These are phyloP conservation scores for Zosterops pallidus DNA, from an alignment of 2,113 vertebrate genomes.

Conservation along the genomic window DNA sequence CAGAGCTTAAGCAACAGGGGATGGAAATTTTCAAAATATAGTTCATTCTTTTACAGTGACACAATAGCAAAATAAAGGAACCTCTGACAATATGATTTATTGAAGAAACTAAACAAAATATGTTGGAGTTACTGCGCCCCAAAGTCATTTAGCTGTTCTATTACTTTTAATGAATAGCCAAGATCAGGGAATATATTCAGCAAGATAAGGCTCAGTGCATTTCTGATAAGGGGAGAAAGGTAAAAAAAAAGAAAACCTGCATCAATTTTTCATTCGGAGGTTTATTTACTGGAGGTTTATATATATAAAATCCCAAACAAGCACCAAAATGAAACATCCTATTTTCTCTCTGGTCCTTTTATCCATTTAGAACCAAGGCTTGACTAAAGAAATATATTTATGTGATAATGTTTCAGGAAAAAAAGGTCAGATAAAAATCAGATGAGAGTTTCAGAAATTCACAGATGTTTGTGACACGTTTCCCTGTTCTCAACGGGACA, in stretches of 20 bases:
- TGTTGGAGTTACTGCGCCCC: slow-evolving; percentile 48
- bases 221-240: slow-evolving; percentile 61
- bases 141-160: slow-evolving; percentile 75
- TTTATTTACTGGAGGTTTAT: neutral
- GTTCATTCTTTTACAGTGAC: slow-evolving; percentile 62
- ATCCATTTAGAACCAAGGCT: neutral
- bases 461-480: neutral
- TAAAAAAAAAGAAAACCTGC: slow-evolving; percentile 54
- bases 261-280: slow-evolving; percentile 58
- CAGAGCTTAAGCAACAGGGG: slow-evolving; percentile 37
- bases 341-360: neutral
- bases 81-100: slow-evolving; percentile 73
- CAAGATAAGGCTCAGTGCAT: slow-evolving; percentile 51
- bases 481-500: neutral
- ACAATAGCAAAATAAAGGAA: slow-evolving; percentile 66
- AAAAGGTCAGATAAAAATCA: slow-evolving; percentile 45
- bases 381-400: slow-evolving; percentile 3
- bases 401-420: slow-evolving; percentile 32
- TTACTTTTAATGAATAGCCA: slow-evolving; percentile 75
- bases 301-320: neutral
- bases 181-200: slow-evolving; percentile 58
- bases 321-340: neutral
- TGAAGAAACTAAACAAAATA: slow-evolving; percentile 66
- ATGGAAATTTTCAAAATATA: slow-evolving; percentile 56
- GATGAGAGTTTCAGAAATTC: slow-evolving; percentile 7